Base-by-base conservation (phyloP, 1,140 invertebrate species). In the Magallana angulata region DNA sequence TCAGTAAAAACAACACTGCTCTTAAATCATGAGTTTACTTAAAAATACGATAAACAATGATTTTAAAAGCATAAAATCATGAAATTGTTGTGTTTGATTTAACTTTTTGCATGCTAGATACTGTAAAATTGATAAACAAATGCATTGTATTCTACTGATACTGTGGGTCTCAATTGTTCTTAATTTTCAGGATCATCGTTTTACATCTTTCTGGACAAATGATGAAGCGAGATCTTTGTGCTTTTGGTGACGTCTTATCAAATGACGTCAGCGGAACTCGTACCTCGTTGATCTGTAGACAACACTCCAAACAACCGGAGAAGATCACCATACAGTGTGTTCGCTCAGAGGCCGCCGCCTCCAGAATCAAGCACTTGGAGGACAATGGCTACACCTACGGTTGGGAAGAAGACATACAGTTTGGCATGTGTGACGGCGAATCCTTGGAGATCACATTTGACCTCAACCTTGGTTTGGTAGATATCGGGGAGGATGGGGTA, bases 381-480 rank as follows among this genome's bases (percentile, higher is more conserved):
- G 81, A 82, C 81, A 7, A 57, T 24, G 81, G 81, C 1, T 82
- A 57, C 18, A 82, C 57, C 7, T n/a, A 16, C 6, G 81, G 81
- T 16, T 2, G n/a, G 14, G 36, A 57, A 16, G 48, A 57, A 16
- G 48, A 57, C 48, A 57, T 82, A 24, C 48, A 57, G 48, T 82
- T 82, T 11, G 81, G 81, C 12, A 82, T 82, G 57, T 82, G 81
- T 57, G 81, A 82, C 16, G 81, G 81, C 36, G 81, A 82, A 82
- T 24, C 48, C n/a, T 57, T 82, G 48, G 48, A 82, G 57, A 82
- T 82, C n/a, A 82, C 81, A 4, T 82, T 57, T 82, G 81, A 82
- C 16, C 48, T 24, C n/a, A 57, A 82, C n/a, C 56, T 82, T 8
- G 81, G 81, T 57, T 30, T 82, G 14, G 81, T 82, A 14, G 57